Percentiles rank a stretch among this genome's conserved stretches.
phyloP scores from a whole-genome alignment of 92 coral and sea anemone genomes.

The Desmophyllum pertusum region DNA sequence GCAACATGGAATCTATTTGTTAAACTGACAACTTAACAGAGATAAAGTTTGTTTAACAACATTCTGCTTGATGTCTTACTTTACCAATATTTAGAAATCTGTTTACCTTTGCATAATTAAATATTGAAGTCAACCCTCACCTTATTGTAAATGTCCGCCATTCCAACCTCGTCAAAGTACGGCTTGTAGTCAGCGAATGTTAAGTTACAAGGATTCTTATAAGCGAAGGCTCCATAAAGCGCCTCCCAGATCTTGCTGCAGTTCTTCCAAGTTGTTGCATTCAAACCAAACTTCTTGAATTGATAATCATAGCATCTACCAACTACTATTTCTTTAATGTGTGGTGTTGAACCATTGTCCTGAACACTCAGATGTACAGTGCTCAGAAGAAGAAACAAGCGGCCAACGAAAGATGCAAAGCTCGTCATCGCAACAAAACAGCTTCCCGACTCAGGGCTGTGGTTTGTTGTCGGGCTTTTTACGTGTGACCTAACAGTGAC shows the following conservation, averaged over 20 bases:
- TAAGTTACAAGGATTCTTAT: constrained; percentile 66
- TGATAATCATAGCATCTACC: constrained; percentile 61
- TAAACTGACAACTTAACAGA: too few species aligned
- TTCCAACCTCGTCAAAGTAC: constrained; percentile 55
- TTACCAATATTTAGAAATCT: too few species aligned
- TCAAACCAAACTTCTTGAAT: constrained; percentile 6
- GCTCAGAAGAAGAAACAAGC: not conserved
- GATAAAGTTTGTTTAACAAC: not conserved
- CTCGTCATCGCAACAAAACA: not conserved
- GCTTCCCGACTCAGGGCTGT: not conserved
- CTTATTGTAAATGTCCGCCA: constrained; percentile 52
- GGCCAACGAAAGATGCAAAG: not conserved
- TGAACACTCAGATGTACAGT: not conserved
- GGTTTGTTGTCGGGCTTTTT: not conserved
- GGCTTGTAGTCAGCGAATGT: constrained; percentile 66
- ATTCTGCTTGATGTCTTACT: not conserved
- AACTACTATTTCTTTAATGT: constrained; percentile 41
- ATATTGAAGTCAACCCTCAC: constrained; percentile 2
- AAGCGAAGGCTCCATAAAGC: constrained; percentile 61
- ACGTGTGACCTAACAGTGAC: too few species aligned
- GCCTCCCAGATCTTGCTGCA: constrained; percentile 59
- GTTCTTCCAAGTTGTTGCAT: constrained; percentile 26
- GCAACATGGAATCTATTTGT: too few species aligned
- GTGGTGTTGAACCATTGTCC: constrained; percentile 35
- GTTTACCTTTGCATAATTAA: not conserved